Evolutionary conservation across 2,888 invertebrate genomes (phyloP).

Genomic region (Atrina japonica): DNA sequence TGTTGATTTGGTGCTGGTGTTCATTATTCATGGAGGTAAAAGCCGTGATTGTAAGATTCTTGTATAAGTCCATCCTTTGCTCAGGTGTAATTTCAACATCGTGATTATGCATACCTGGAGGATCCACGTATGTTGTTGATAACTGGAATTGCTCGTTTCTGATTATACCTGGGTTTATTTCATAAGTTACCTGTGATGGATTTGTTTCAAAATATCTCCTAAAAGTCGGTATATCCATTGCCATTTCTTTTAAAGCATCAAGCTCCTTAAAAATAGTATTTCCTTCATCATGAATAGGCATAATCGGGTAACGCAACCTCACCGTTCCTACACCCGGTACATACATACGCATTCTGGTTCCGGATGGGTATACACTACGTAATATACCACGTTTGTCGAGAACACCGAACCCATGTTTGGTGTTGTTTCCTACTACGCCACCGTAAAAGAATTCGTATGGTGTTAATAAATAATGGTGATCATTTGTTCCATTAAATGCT

Average conservation of each 20-base stretch:
- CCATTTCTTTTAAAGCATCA: slow-evolving; percentile 53
- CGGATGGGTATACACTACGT: slow-evolving; percentile 50
- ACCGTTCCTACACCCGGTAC: slow-evolving; percentile 66
- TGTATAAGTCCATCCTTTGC: slow-evolving; percentile 36
- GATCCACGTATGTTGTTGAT: background rate
- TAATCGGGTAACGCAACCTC: slow-evolving; percentile 67
- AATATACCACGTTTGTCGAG: slow-evolving; percentile 39
- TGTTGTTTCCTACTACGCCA: slow-evolving; percentile 55
- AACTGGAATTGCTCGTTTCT: background rate
- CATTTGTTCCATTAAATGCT: slow-evolving; percentile 58
- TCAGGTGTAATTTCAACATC: slow-evolving; percentile 50
- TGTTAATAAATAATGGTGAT: slow-evolving; percentile 50
- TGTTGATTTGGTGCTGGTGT: slow-evolving; percentile 56
- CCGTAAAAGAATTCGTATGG: slow-evolving; percentile 61
- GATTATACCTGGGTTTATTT: too few species aligned
- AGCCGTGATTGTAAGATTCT: slow-evolving; percentile 43
- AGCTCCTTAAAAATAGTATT: slow-evolving; percentile 66
- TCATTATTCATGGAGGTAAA: slow-evolving; percentile 54
- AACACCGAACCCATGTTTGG: slow-evolving; percentile 44
- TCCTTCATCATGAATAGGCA: slow-evolving; percentile 67
- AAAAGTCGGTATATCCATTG: background rate
- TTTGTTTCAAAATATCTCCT: too few species aligned
- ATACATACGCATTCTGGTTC: slow-evolving; percentile 53
- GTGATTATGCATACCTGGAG: slow-evolving; percentile 56
- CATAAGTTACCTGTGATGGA: too few species aligned